phyloP scores from a whole-genome alignment of 2,888 invertebrate genomes.

The Andrena flavipes region DNA sequence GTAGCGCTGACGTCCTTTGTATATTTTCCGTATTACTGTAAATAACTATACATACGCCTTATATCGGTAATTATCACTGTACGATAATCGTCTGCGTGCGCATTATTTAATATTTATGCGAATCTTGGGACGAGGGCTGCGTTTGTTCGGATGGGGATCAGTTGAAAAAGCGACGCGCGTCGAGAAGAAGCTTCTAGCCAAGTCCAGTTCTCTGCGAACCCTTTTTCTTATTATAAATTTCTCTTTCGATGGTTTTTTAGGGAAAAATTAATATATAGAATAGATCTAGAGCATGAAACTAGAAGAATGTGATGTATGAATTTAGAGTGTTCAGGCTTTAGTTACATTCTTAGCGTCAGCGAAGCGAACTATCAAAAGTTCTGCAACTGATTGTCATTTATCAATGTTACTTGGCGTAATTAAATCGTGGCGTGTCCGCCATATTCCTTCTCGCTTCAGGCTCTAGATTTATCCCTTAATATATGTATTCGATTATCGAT shows the following conservation, averaged over 20 bases:
- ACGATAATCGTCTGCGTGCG: slow-evolving; percentile 66
- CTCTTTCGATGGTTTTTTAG: neutral
- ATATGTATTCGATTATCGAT: slow-evolving; percentile 16
- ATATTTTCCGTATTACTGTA: slow-evolving; percentile 75
- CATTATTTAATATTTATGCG: slow-evolving; percentile 69
- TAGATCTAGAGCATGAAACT: too few relatives aligned
- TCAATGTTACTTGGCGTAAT: too few relatives aligned
- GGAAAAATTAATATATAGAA: neutral
- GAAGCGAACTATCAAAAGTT: too few relatives aligned
- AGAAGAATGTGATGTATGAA: too few relatives aligned
- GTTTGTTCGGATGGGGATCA: neutral
- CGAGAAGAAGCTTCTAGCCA: neutral
- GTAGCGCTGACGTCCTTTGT: slow-evolving; percentile 74
- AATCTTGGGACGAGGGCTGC: slow-evolving; percentile 34
- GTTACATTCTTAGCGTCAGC: too few relatives aligned
- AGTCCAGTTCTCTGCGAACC: neutral
- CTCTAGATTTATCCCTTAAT: neutral
- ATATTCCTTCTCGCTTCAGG: too few relatives aligned
- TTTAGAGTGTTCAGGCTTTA: too few relatives aligned
- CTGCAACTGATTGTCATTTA: too few relatives aligned
- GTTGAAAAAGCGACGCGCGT: slow-evolving; percentile 49
- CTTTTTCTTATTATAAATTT: neutral
- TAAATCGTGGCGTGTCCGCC: too few relatives aligned
- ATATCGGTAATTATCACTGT: slow-evolving; percentile 68
- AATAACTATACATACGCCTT: slow-evolving; percentile 75